Percentiles rank a stretch among this genome's conserved stretches.
Conservation (phyloP, 2,888 invertebrate genomes). For the Mimumesa dahlbomi region DNA sequence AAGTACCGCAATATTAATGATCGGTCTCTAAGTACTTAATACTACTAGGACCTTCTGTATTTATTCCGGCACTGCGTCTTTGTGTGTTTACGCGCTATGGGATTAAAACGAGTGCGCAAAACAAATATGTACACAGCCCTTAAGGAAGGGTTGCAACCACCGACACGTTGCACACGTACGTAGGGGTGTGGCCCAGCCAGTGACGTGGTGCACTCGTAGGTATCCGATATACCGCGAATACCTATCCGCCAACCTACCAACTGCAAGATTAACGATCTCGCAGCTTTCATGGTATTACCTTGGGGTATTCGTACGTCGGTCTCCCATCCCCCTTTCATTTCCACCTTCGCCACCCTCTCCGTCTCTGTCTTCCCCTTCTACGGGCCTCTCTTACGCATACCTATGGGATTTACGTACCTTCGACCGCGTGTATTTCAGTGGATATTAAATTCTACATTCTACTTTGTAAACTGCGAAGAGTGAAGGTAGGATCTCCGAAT, state of each 20-base stretch:
- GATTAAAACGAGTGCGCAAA: neutral
- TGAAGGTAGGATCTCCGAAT: no score
- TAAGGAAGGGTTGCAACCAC: constrained; percentile 52
- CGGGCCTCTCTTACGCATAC: neutral
- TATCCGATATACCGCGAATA: constrained; percentile 31
- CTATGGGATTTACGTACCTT: neutral
- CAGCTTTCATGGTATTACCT: constrained; percentile 68
- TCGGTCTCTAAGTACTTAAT: no score
- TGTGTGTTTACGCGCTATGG: neutral
- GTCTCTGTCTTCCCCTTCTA: constrained; percentile 10
- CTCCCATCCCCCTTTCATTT: constrained; percentile 20
- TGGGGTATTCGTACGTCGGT: constrained; percentile 29
- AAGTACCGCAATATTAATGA: no score
- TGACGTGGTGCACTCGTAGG: constrained; percentile 31
- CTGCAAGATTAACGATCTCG: constrained; percentile 72
- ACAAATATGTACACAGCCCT: constrained; percentile 13
- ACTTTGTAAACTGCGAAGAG: no score
- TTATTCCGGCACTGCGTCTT: neutral
- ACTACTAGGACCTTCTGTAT: no score
- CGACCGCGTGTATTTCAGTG: no score
- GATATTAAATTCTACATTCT: no score
- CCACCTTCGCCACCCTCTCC: constrained; percentile 1
- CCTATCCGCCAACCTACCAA: constrained; percentile 51
- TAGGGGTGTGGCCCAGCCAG: constrained; percentile 45
- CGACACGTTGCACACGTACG: constrained; percentile 24